A percentile compares a stretch with the other conserved stretches of the same genome.
These are phyloP conservation scores for Tetrao urogallus DNA, from an alignment of 2,113 vertebrate genomes.

Conservation along the genomic window DNA sequence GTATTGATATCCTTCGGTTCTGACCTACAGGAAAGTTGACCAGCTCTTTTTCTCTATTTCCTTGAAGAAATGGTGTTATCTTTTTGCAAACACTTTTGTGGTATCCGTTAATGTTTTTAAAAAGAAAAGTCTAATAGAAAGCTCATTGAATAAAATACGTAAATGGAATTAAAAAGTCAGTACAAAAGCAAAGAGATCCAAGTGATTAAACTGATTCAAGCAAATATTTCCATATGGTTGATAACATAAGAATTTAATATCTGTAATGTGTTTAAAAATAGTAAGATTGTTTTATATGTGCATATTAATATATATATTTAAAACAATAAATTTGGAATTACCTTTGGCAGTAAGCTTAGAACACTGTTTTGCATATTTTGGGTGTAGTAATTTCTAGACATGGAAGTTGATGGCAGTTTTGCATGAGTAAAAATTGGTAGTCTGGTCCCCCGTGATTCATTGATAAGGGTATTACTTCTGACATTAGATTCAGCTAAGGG, in stretches of 20 bases:
- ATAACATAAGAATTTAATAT: slow-evolving; percentile 15
- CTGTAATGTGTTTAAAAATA: neutral
- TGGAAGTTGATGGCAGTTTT: neutral
- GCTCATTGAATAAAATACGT: neutral
- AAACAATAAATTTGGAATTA: neutral
- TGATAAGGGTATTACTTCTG: slow-evolving; percentile 76
- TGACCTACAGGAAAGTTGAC: neutral
- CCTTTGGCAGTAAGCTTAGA: neutral
- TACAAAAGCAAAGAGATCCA: neutral
- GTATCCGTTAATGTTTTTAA: neutral
- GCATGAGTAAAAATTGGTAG: neutral
- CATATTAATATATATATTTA: neutral
- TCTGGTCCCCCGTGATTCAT: slow-evolving; percentile 62
- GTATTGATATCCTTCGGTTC: neutral
- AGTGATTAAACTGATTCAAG: slow-evolving; percentile 3
- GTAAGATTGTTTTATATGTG: neutral
- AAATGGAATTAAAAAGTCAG: slow-evolving; percentile 23
- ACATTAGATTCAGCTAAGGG: slow-evolving; percentile 75
- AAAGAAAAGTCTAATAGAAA: slow-evolving; percentile 8
- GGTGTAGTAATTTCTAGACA: neutral
- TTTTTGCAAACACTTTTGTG: neutral
- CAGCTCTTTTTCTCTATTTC: neutral
- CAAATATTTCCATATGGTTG: neutral
- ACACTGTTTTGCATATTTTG: neutral
- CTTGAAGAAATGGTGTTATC: neutral